phyloP scores from a whole-genome alignment of 1,140 invertebrate genomes.

The Drosophila triauraria region DNA sequence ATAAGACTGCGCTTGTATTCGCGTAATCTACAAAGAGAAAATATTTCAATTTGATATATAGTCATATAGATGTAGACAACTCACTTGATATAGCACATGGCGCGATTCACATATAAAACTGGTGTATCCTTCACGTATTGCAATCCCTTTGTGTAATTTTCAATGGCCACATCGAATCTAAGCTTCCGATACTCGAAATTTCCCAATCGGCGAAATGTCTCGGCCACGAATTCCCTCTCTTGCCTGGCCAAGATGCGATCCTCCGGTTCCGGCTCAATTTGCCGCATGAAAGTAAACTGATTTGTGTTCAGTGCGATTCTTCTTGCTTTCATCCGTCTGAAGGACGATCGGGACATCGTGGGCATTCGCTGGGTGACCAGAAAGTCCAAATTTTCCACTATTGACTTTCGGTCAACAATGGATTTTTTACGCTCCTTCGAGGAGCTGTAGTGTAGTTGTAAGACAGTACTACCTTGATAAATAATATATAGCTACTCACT shows the following conservation, averaged over 20 bases:
- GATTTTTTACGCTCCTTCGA: constrained; percentile 5
- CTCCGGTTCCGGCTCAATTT: constrained; percentile 23
- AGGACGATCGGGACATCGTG: background rate
- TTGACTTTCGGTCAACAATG: background rate
- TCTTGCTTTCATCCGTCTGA: background rate
- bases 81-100: constrained; percentile 51
- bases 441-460: background rate
- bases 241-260: constrained; percentile 12
- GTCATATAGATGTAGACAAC: background rate
- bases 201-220: constrained; percentile 55
- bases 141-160: constrained; percentile 45
- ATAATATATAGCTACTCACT: constrained; percentile 13
- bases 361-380: constrained; percentile 6
- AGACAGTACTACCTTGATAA: too few relatives aligned
- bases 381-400: background rate
- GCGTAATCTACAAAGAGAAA: constrained; percentile 31
- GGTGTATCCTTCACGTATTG: constrained; percentile 46
- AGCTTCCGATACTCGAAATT: constrained; percentile 46
- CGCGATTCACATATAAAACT: constrained; percentile 62
- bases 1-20: constrained; percentile 47
- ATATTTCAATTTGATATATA: background rate
- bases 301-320: constrained; percentile 7
- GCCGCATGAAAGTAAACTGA: constrained; percentile 66
- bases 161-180: constrained; percentile 23
- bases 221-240: constrained; percentile 50